These are phyloP conservation scores for Propithecus coquereli DNA, from an alignment of 2,113 vertebrate genomes.

Conservation along the genomic window DNA sequence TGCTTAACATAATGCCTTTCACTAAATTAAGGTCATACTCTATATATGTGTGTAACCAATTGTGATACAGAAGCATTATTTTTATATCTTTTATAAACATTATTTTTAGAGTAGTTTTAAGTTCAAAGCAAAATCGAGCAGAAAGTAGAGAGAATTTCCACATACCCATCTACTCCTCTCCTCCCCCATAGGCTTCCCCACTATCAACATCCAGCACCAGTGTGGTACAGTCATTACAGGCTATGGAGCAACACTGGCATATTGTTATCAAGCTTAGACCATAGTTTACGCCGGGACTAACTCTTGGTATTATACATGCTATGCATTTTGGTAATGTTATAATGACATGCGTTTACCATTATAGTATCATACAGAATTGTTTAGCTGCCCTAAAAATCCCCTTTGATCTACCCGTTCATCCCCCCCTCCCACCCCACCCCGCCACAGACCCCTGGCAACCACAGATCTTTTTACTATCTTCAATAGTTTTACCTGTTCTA, in stretches of 20 bases:
- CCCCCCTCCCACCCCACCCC: not conserved
- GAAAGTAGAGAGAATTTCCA: not conserved
- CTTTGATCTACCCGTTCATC: not conserved
- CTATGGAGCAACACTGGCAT: too few relatives aligned
- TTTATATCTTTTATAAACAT: not conserved
- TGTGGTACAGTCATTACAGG: not conserved
- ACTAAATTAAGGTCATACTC: not conserved
- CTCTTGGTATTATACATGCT: not conserved
- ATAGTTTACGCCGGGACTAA: not conserved
- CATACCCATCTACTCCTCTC: fast-evolving
- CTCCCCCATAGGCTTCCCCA: not conserved
- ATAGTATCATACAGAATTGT: not conserved
- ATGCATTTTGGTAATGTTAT: not conserved
- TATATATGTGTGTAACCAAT: not conserved
- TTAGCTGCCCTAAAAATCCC: not conserved
- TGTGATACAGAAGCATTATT: not conserved
- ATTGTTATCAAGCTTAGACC: not conserved
- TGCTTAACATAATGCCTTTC: not conserved
- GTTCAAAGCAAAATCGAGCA: not conserved
- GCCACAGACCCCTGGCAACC: not conserved
- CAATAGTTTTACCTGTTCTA: not conserved
- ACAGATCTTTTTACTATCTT: not conserved
- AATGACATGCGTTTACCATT: not conserved
- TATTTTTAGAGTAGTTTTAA: not conserved
- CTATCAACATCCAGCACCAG: too few relatives aligned